phyloP scores from a whole-genome alignment of 2,113 vertebrate species.

The Neoarius graeffei region DNA sequence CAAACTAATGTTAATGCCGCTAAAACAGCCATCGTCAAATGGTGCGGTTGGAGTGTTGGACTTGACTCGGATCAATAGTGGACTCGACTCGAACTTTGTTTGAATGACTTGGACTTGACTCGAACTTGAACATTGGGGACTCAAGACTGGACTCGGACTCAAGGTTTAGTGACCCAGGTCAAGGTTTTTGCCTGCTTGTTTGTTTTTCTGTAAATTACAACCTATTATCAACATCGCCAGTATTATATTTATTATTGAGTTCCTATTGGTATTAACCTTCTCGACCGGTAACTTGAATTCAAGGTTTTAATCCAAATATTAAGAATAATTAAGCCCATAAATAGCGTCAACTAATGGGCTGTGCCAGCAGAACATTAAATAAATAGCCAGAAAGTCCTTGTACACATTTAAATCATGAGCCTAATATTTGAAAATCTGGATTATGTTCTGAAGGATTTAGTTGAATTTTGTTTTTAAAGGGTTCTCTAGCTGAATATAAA shows the following conservation, averaged over 20 bases:
- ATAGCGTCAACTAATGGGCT: not conserved
- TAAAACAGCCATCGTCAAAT: too few relatives aligned
- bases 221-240: not conserved
- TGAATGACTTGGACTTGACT: too few relatives aligned
- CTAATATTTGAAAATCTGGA: not conserved
- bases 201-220: not conserved
- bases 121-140: too few relatives aligned
- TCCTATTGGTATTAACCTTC: not conserved
- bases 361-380: not conserved
- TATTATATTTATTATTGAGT: not conserved
- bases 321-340: not conserved
- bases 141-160: too few relatives aligned
- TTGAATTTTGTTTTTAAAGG: not conserved
- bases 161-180: not conserved
- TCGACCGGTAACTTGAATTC: not conserved
- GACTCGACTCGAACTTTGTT: too few relatives aligned
- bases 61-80: too few relatives aligned
- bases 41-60: too few relatives aligned
- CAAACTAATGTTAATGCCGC: too few relatives aligned
- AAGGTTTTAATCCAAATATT: not conserved
- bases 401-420: not conserved
- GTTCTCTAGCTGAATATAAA: not conserved
- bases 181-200: not conserved
- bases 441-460: not conserved
- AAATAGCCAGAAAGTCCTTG: too few relatives aligned